Conservation (phyloP, 2,888 invertebrate genomes). For the Drosophila bunnanda region DNA sequence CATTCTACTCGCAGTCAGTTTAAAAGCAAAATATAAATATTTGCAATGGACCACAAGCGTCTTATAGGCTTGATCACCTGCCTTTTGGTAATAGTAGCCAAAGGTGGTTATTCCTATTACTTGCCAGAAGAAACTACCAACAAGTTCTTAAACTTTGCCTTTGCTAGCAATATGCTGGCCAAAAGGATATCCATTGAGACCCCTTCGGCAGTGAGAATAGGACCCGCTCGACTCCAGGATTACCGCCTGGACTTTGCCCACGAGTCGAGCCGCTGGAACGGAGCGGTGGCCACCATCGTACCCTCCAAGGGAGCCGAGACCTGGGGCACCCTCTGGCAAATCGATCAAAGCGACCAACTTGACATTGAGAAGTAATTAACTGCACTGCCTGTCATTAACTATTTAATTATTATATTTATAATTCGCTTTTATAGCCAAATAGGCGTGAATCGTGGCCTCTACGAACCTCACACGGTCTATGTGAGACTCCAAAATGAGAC, state of each 20-base stretch:
- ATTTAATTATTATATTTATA: not conserved
- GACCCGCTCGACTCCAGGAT: conserved; percentile 87
- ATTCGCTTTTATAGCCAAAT: conserved; percentile 70
- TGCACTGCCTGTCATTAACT: not conserved
- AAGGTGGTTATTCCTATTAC: not conserved
- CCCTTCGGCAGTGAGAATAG: conserved; percentile 89
- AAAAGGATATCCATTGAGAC: conserved; percentile 92
- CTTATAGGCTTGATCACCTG: conserved; percentile 2
- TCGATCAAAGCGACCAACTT: conserved; percentile 87
- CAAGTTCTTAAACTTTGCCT: conserved; percentile 93
- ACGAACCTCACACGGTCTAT: conserved; percentile 87
- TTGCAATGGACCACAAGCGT: not conserved
- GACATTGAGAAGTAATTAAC: conserved; percentile 88
- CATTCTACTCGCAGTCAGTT: not conserved
- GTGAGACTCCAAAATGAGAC: conserved; percentile 85
- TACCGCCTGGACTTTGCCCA: conserved; percentile 89
- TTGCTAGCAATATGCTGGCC: conserved; percentile 93
- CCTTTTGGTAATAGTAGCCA: conserved; percentile 2
- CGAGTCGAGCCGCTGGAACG: conserved; percentile 89
- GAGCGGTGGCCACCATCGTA: conserved; percentile 94
- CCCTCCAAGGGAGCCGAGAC: conserved; percentile 62
- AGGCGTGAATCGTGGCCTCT: conserved; percentile 86
- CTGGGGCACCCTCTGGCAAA: conserved; percentile 93
- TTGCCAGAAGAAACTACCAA: conserved; percentile 49
- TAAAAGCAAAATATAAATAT: not conserved